Evolutionary conservation across 1,140 invertebrate species (phyloP).

Genomic region (Nixonia krombeini): DNA sequence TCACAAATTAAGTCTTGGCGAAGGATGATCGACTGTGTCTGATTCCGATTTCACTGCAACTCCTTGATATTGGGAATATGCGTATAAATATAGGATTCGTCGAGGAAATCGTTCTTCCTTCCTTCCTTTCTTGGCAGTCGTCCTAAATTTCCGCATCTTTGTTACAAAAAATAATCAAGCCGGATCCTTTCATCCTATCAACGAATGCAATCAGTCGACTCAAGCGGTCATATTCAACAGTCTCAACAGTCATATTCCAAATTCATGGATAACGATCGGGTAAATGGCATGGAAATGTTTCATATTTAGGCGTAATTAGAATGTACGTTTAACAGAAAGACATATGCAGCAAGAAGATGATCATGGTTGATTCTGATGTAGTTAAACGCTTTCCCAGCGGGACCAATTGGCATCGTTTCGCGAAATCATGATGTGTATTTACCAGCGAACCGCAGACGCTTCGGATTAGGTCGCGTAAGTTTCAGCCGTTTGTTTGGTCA

Average conservation of each 20-base stretch:
- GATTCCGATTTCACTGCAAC: conserved; percentile 17
- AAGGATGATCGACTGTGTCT: conserved; percentile 1
- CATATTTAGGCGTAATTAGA: too few relatives aligned
- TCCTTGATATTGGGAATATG: conserved; percentile 1
- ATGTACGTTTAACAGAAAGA: too few relatives aligned
- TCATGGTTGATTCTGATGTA: too few relatives aligned
- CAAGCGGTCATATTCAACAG: too few relatives aligned
- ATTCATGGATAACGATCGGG: too few relatives aligned
- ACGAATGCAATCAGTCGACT: too few relatives aligned
- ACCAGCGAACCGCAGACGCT: conserved; percentile 18
- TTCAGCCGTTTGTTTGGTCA: not conserved
- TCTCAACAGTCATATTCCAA: too few relatives aligned
- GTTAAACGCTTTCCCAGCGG: too few relatives aligned
- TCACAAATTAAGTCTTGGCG: conserved; percentile 25
- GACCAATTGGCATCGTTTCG: conserved; percentile 41
- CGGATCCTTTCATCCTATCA: too few relatives aligned
- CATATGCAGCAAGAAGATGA: not conserved
- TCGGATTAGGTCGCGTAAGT: conserved; percentile 28
- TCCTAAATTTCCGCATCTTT: not conserved
- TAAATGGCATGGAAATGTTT: too few relatives aligned
- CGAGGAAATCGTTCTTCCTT: not conserved
- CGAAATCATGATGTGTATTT: conserved; percentile 39
- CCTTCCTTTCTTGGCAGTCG: not conserved
- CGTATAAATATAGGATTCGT: not conserved
- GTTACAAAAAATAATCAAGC: too few relatives aligned